phyloP scores from a whole-genome alignment of 2,113 vertebrate genomes.

The Alaudala cheleensis region DNA sequence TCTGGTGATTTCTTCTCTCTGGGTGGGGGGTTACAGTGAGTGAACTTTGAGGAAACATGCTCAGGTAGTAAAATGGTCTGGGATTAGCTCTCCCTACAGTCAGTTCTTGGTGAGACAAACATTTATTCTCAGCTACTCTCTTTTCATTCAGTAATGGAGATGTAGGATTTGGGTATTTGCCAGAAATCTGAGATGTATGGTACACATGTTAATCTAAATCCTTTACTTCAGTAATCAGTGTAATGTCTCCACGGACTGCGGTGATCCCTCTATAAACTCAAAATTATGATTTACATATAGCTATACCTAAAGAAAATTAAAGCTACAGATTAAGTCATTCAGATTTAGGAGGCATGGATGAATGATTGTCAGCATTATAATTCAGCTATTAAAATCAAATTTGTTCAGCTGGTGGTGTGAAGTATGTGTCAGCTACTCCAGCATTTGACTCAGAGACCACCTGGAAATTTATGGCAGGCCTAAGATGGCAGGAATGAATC shows the following conservation, averaged over 20 bases:
- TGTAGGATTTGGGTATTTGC: not conserved
- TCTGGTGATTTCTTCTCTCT: not conserved
- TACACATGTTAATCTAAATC: not conserved
- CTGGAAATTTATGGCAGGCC: not conserved
- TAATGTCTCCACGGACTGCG: not conserved
- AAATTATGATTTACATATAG: not conserved
- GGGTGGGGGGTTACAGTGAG: not conserved
- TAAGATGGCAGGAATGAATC: not conserved
- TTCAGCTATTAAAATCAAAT: constrained; percentile 11
- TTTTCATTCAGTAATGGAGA: not conserved
- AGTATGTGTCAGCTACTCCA: not conserved
- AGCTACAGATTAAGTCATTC: not conserved
- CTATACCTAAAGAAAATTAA: not conserved
- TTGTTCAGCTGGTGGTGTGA: not conserved
- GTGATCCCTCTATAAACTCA: not conserved
- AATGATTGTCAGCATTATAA: not conserved
- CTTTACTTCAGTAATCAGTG: not conserved
- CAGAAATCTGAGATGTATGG: not conserved
- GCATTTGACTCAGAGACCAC: not conserved
- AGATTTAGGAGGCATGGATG: not conserved
- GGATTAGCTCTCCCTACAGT: not conserved
- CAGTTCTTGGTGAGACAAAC: not conserved
- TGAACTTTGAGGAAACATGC: not conserved
- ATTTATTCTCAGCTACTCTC: not conserved
- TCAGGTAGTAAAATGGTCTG: not conserved